Conservation (phyloP, 1,140 invertebrate species). For the Bombus breviceps region DNA sequence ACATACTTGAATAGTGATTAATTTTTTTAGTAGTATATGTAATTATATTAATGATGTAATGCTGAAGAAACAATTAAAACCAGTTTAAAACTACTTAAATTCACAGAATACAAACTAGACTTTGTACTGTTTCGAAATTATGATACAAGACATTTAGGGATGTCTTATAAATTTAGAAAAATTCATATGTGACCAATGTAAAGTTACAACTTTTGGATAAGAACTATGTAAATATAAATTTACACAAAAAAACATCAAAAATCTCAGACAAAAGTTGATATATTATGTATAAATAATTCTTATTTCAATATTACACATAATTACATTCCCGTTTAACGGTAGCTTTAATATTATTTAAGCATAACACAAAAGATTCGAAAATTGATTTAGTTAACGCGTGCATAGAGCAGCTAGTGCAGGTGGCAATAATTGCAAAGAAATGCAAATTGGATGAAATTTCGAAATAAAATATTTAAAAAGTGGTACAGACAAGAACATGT, state of each 20-base stretch:
- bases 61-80: not conserved
- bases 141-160: slow-evolving; percentile 30
- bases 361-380: slow-evolving; percentile 12
- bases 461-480: slow-evolving; percentile 1
- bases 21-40: slow-evolving; percentile 47
- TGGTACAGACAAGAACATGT: slow-evolving; percentile 22
- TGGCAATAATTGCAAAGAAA: slow-evolving; percentile 25
- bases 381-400: slow-evolving; percentile 30
- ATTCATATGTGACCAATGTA: slow-evolving; percentile 57
- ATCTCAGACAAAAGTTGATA: slow-evolving; percentile 20
- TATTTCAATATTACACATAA: slow-evolving; percentile 25
- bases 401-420: slow-evolving; percentile 50
- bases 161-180: slow-evolving; percentile 13
- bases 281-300: slow-evolving; percentile 47
- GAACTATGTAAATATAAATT: slow-evolving; percentile 57
- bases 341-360: slow-evolving; percentile 40
- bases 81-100: slow-evolving; percentile 17
- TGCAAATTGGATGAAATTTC: not conserved
- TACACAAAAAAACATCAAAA: slow-evolving; percentile 22
- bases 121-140: slow-evolving; percentile 43
- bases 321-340: slow-evolving; percentile 55
- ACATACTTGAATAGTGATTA: slow-evolving; percentile 28
- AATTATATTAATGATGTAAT: slow-evolving; percentile 31
- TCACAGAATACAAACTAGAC: slow-evolving; percentile 10
- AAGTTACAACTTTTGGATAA: slow-evolving; percentile 46